Evolutionary conservation across 2,888 invertebrate species (phyloP).

Genomic region (Eumerus sabulonum): DNA sequence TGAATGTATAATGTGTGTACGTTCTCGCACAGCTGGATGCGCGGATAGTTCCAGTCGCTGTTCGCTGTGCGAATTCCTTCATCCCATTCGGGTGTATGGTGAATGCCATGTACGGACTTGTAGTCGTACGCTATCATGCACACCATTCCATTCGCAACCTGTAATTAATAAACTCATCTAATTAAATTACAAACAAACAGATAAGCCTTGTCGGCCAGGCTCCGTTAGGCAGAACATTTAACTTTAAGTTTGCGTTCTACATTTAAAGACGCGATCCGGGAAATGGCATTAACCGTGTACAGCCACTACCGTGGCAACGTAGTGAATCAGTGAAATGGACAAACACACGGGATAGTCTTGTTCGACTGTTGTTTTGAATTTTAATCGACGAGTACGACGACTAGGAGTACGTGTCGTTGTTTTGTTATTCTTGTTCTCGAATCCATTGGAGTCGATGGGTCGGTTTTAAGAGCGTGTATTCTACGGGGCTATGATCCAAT

Average conservation of each 20-base stretch:
- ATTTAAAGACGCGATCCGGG: conserved; percentile 6
- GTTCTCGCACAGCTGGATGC: conserved; percentile 60
- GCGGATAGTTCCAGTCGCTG: conserved; percentile 9
- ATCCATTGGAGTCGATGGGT: conserved; percentile 24
- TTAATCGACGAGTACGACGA: conserved; percentile 61
- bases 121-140: background rate
- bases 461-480: conserved; percentile 16
- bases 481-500: conserved; percentile 53
- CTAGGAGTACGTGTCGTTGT: conserved; percentile 14
- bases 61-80: conserved; percentile 29
- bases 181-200: conserved; percentile 55
- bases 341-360: conserved; percentile 34
- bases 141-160: conserved; percentile 43
- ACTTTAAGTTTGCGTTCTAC: background rate
- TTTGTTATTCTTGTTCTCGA: conserved; percentile 27
- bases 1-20: conserved; percentile 54
- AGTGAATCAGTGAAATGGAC: conserved; percentile 1
- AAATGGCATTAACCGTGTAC: conserved; percentile 24
- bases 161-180: conserved; percentile 66
- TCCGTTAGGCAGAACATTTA: conserved; percentile 21
- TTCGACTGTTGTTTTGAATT: conserved; percentile 61
- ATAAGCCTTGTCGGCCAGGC: conserved; percentile 20
- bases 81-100: background rate
- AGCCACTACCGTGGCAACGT: no score
- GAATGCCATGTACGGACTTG: background rate